These are phyloP conservation scores for Chelonus insularis DNA, from an alignment of 1,140 invertebrate species.

Conservation along the genomic window DNA sequence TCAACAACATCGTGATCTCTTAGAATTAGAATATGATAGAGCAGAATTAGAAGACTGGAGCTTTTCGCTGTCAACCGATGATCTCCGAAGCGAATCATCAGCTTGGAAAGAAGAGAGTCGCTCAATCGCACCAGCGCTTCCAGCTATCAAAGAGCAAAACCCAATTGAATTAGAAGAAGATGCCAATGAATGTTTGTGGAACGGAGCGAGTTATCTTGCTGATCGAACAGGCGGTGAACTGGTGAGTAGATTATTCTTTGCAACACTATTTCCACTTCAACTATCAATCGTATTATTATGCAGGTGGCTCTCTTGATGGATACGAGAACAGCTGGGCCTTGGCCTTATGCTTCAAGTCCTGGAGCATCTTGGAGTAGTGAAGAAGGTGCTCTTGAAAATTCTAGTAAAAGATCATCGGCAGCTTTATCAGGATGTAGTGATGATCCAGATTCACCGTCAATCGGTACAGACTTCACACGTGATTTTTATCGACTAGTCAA, in stretches of 20 bases:
- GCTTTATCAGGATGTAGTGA: constrained; percentile 69
- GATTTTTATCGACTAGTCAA: constrained; percentile 78
- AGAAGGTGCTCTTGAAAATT: constrained; percentile 48
- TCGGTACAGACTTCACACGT: constrained; percentile 76
- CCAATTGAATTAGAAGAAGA: constrained; percentile 73
- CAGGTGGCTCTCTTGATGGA: constrained; percentile 51
- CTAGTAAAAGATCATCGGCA: constrained; percentile 68
- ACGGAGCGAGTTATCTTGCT: constrained; percentile 65
- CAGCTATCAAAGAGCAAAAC: constrained; percentile 74
- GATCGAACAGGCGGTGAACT: constrained; percentile 61
- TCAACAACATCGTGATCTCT: constrained; percentile 68
- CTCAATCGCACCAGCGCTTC: constrained; percentile 66
- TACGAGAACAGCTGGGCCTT: constrained; percentile 43
- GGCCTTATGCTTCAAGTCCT: constrained; percentile 52
- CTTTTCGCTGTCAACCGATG: constrained; percentile 71
- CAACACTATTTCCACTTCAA: too few species aligned
- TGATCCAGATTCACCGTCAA: constrained; percentile 66
- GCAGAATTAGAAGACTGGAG: constrained; percentile 80
- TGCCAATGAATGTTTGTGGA: constrained; percentile 74
- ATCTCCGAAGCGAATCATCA: constrained; percentile 59
- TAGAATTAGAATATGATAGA: constrained; percentile 73
- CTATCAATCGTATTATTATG: neutral
- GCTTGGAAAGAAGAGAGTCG: constrained; percentile 35
- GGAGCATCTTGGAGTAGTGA: constrained; percentile 53
- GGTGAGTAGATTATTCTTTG: constrained; percentile 36